phyloP scores from a whole-genome alignment of 2,888 invertebrate genomes.

The Phytoseiulus persimilis region DNA sequence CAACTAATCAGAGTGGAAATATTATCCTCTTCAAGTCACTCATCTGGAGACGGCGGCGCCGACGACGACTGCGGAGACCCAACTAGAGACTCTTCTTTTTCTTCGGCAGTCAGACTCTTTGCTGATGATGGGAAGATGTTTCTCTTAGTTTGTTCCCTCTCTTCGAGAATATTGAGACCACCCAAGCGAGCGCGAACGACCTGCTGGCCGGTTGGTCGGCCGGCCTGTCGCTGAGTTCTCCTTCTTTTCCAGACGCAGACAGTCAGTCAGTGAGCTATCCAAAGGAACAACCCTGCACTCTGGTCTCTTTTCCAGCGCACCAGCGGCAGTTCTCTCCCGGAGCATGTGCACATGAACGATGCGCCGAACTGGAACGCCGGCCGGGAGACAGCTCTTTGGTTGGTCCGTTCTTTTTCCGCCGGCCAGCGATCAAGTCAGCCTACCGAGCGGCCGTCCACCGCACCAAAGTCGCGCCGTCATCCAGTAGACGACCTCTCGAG shows the following conservation, averaged over 20 bases:
- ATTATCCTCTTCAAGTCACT: constrained; percentile 15
- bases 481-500: no score
- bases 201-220: background rate
- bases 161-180: constrained; percentile 5
- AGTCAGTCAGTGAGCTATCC: constrained; percentile 5
- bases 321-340: background rate
- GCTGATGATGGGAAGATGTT: constrained; percentile 5
- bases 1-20: constrained; percentile 35
- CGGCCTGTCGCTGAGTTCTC: background rate
- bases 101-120: background rate
- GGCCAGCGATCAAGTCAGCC: background rate
- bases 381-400: background rate
- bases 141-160: constrained; percentile 5
- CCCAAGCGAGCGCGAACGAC: background rate
- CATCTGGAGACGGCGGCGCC: background rate
- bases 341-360: background rate
- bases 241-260: background rate
- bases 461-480: no score
- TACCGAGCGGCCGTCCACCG: background rate
- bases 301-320: background rate
- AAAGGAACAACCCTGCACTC: background rate
- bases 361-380: constrained; percentile 5
- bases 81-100: background rate
- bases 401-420: background rate
- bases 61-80: background rate